Base-by-base conservation (phyloP, 2,797 vertebrate species). In the Aldrovandia affinis region DNA sequence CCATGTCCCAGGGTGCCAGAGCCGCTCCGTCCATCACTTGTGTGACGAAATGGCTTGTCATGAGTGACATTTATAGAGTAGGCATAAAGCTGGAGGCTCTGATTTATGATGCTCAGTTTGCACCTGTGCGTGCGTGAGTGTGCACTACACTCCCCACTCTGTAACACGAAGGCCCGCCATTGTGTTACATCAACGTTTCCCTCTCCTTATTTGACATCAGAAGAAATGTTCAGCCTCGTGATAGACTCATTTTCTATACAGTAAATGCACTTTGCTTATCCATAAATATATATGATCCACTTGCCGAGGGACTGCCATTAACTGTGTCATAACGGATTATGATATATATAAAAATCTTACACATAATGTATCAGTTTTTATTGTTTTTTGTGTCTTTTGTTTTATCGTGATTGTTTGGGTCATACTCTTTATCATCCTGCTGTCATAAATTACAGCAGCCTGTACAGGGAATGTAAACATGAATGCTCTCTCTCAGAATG, bases 41-140 rank as follows among this genome's bases (percentile, higher is more conserved):
- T 88, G 83, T 73, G 20, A 81, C 55, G 54, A 42, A 78, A 47
- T 30, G 47, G 68, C 81, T 86, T 88, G 33, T 82, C 86, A 75
- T 70, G 81, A 89, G 78, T 83, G 88, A 91, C 89, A 86, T 93
- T 91, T 88, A 90, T 89, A 52, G 83, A 84, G 87, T 85, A 84
- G 86, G 87, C 82, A 81, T 83, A 12, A 86, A 81, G 81, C 81
- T 83, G 63, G 65, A 86, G 84, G n/a, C 55, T 79, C 84, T 85
- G 88, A 88, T 88, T 82, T 85, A 86, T 86, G 20, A 77, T 78
- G 47, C 42, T 52, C 42, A 36, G 65, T 15, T 28, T 33, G 54
- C 42, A 50, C 15, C 39, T 28, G 82, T 78, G 54, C 10, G 54
- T 9, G 63, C 2, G 14, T 65, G 73, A 3, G 82, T 82, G 78